A percentile compares a stretch with the other conserved stretches of the same genome.
These are phyloP conservation scores for Heliocidaris erythrogramma DNA, from an alignment of 35 echinoderm and acorn worm species.

Conservation along the genomic window DNA sequence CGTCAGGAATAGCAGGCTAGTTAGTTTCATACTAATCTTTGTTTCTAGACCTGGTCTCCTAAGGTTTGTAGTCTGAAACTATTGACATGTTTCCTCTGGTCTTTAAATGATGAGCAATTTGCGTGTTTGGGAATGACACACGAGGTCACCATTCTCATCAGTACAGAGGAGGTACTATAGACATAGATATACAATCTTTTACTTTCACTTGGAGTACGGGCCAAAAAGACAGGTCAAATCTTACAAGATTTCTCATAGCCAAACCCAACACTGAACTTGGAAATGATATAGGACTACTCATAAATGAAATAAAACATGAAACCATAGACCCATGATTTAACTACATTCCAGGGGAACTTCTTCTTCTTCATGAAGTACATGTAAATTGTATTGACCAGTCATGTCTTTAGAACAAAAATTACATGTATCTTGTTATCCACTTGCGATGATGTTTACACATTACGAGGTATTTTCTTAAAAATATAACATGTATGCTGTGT, in stretches of 20 bases:
- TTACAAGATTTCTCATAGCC: background rate
- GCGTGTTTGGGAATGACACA: constrained; percentile 52
- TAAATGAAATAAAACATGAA: too few species aligned
- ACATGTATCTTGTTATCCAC: too few species aligned
- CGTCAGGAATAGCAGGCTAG: background rate
- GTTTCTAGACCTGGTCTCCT: background rate
- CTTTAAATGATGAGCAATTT: constrained; percentile 41
- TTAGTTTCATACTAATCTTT: background rate
- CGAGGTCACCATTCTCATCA: constrained; percentile 45
- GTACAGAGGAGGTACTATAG: constrained; percentile 16
- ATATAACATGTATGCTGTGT: too few species aligned
- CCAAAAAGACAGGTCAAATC: background rate
- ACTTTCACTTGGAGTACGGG: background rate
- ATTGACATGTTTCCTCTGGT: constrained; percentile 18
- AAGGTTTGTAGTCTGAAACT: constrained; percentile 2
- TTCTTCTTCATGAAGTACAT: too few species aligned
- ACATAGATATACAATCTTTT: constrained; percentile 32
- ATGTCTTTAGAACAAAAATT: too few species aligned
- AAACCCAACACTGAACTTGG: background rate
- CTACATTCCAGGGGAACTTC: too few species aligned
- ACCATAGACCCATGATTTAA: too few species aligned
- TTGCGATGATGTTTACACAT: too few species aligned
- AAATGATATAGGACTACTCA: too few species aligned
- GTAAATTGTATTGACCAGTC: too few species aligned
- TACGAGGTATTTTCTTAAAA: too few species aligned